phyloP scores from a whole-genome alignment of 1,140 invertebrate species.

The Dryas iulia region DNA sequence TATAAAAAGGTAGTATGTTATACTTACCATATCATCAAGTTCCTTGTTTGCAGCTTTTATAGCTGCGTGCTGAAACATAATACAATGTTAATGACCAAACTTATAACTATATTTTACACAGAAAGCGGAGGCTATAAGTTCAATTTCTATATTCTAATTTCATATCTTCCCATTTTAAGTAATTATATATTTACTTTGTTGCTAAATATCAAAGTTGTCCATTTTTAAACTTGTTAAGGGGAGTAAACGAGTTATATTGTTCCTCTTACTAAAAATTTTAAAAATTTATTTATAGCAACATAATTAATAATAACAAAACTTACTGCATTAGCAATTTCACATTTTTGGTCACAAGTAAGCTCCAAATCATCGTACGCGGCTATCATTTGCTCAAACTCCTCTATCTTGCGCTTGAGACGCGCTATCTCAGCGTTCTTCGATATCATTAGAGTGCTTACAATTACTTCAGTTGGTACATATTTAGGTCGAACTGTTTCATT shows the following conservation, averaged over 20 bases:
- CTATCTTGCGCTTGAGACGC: constrained; percentile 70
- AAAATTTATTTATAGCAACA: neutral
- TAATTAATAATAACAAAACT: constrained; percentile 33
- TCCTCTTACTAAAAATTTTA: too few relatives aligned
- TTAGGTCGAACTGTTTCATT: constrained; percentile 62
- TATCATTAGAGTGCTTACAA: constrained; percentile 73
- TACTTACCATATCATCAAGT: constrained; percentile 63
- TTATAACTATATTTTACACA: neutral
- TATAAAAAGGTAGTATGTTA: too few relatives aligned
- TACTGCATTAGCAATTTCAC: constrained; percentile 66
- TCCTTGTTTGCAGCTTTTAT: constrained; percentile 70
- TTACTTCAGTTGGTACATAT: constrained; percentile 74
- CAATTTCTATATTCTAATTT: neutral
- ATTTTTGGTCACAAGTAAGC: constrained; percentile 65
- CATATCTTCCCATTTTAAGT: too few relatives aligned
- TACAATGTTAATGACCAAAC: neutral
- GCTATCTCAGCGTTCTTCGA: constrained; percentile 74
- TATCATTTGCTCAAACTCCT: constrained; percentile 67
- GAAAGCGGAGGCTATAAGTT: neutral
- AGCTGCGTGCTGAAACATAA: constrained; percentile 58
- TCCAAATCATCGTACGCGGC: constrained; percentile 67
- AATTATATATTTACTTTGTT: too few relatives aligned
- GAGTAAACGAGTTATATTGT: too few relatives aligned
- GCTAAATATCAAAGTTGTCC: too few relatives aligned
- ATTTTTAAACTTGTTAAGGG: too few relatives aligned